Base-by-base conservation (phyloP, 2,888 invertebrate genomes). In the Lasius fuliginosus region DNA sequence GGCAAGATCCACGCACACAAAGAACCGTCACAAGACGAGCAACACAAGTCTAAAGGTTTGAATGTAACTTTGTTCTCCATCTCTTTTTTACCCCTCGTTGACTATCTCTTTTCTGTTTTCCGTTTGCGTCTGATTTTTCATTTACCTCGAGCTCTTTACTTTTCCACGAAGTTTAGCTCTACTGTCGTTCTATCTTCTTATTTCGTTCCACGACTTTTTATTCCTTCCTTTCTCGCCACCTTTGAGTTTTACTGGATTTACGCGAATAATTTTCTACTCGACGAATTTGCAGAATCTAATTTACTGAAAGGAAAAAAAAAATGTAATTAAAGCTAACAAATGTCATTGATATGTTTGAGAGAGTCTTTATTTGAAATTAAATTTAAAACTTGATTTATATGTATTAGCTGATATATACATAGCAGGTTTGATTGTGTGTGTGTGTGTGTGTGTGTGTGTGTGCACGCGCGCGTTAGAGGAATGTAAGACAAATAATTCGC, bases 1-100 rank as follows among this genome's bases (percentile, higher is more conserved):
- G 98, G 98, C 95, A 98, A 98, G 95, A 98, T 98, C 91, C 98
- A 98, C 94, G 97, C 97, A 6, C 97, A 97, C 92, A 98, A 98
- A 95, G 98, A 98, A 94, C 97, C 97, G 8, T 83, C 82, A 5
- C 90, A 93, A 89, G 91, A 91, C 67, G 89, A 90, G 49, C 85
- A 84, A 75, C 71, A 91, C 79, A 91, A 87, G 65, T 83, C 89
- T 69, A 94, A 94, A 94, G 94, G 94, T 94, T 89, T 81, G 90
- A 82, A 40, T 1, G 42, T 15, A 33, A 62, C 36, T 71, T 46
- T 11, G 36, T 36, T 69, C 6, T 42, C 3, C 40, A 18, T 77
- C 23, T n/a, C 3, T 33, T n/a, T 73, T 4, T 69, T 11, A 60
- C 9, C 49, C n/a, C 11, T 18, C 12, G 3, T 65, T 49, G 1